Evolutionary conservation across 2,888 invertebrate species (phyloP).

Genomic region (Iselma pallidipennis): DNA sequence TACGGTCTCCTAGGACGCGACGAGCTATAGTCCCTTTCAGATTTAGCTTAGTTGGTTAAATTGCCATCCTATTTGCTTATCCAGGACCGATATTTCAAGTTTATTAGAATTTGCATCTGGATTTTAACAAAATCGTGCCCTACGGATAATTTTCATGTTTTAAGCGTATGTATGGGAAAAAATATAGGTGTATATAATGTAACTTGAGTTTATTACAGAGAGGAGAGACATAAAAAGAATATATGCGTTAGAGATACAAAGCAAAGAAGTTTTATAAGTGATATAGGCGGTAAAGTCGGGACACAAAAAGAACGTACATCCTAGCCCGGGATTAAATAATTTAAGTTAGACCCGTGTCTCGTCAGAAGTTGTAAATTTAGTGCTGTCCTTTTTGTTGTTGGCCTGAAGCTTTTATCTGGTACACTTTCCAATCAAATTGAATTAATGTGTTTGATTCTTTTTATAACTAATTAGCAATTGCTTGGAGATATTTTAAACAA

Average conservation of each 20-base stretch:
- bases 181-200: background rate
- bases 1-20: constrained; percentile 26
- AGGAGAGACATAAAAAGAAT: background rate
- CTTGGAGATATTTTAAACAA: background rate
- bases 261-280: background rate
- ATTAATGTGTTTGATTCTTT: background rate
- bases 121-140: constrained; percentile 11
- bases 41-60: constrained; percentile 15
- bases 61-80: constrained; percentile 23
- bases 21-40: constrained; percentile 23
- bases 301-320: background rate
- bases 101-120: constrained; percentile 27
- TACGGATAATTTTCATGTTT: constrained; percentile 10
- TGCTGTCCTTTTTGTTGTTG: background rate
- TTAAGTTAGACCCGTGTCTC: constrained; percentile 1
- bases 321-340: constrained; percentile 4
- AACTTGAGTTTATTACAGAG: background rate
- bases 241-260: background rate
- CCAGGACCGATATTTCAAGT: constrained; percentile 23
- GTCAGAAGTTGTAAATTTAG: constrained; percentile 5
- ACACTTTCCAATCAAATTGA: background rate
- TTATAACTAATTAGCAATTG: background rate
- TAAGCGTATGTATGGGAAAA: background rate
- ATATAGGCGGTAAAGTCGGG: background rate
- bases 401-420: background rate